These are phyloP conservation scores for Microplitis demolitor DNA, from an alignment of 1,140 invertebrate genomes.

Conservation along the genomic window DNA sequence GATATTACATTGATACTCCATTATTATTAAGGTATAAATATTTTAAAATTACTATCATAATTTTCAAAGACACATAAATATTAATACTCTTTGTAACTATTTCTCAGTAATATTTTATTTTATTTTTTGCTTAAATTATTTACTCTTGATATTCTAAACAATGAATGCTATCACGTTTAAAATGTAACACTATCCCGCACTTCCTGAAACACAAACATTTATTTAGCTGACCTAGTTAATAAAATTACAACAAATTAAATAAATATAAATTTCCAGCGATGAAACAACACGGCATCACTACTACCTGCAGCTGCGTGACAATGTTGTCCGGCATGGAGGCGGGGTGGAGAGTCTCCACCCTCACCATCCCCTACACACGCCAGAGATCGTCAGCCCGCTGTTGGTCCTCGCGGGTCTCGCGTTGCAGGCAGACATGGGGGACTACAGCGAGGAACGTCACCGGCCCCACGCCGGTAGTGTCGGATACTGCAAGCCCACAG, in stretches of 20 bases:
- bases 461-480: conserved; percentile 66
- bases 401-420: conserved; percentile 84
- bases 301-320: conserved; percentile 90
- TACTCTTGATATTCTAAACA: background rate
- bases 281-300: conserved; percentile 89
- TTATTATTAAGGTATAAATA: conserved; percentile 73
- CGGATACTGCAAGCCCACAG: conserved; percentile 81
- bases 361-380: conserved; percentile 71
- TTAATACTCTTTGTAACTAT: too few species aligned
- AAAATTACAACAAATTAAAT: background rate
- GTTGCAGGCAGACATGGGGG: conserved; percentile 89
- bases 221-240: background rate
- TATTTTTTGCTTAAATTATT: too few species aligned
- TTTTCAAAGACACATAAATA: background rate
- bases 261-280: conserved; percentile 67
- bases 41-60: background rate
- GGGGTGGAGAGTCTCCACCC: conserved; percentile 64
- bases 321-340: conserved; percentile 74
- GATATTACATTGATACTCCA: conserved; percentile 92
- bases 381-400: conserved; percentile 57
- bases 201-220: background rate
- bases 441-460: conserved; percentile 67
- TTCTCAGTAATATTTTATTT: too few species aligned
- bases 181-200: background rate
- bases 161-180: background rate